phyloP scores from a whole-genome alignment of 2,113 vertebrate genomes.

The Jacana jacana region DNA sequence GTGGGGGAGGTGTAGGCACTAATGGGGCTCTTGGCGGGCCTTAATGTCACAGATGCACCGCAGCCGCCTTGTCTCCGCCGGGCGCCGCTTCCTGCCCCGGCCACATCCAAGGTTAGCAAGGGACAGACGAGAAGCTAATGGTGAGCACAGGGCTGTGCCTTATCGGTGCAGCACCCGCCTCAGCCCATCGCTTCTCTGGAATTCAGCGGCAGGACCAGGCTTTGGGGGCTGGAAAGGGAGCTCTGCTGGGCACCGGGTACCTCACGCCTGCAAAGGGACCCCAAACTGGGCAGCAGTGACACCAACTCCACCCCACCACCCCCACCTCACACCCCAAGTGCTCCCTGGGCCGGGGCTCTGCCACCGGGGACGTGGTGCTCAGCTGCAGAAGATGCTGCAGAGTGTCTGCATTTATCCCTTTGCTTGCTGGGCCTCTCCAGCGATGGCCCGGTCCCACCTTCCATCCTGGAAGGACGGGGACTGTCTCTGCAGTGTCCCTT shows the following conservation, averaged over 20 bases:
- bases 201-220: background rate
- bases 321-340: rapidly evolving
- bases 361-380: rapidly evolving
- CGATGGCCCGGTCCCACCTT: background rate
- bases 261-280: background rate
- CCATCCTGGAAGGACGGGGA: background rate
- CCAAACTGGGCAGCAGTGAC: background rate
- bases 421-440: background rate
- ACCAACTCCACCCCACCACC: too few species aligned
- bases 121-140: background rate
- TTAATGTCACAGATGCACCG: rapidly evolving
- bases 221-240: rapidly evolving
- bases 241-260: background rate
- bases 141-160: background rate
- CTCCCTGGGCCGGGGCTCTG: background rate
- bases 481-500: background rate
- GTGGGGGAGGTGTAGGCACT: background rate
- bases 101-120: background rate
- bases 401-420: rapidly evolving
- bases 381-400: background rate
- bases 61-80: background rate
- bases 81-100: background rate
- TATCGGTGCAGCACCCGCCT: background rate
- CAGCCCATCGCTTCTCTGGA: background rate
- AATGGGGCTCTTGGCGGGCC: background rate